These are phyloP conservation scores for Leptinotarsa juncta DNA, from an alignment of 2,888 invertebrate species.

Conservation along the genomic window DNA sequence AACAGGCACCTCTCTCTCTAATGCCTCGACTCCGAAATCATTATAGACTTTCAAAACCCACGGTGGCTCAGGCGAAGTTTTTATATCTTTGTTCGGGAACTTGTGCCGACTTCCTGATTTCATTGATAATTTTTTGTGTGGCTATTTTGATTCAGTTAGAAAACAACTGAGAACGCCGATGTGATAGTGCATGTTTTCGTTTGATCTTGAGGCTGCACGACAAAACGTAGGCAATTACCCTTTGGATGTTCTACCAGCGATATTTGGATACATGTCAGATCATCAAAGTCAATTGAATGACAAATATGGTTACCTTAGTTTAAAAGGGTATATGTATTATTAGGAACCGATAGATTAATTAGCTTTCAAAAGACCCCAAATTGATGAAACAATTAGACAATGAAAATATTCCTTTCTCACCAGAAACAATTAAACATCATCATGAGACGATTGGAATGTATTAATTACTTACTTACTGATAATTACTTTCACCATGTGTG, in stretches of 20 bases:
- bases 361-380: background rate
- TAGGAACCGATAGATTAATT: background rate
- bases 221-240: background rate
- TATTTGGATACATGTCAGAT: background rate
- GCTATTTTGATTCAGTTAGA: constrained; percentile 3
- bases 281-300: background rate
- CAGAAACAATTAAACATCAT: no score
- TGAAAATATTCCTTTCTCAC: no score
- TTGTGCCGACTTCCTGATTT: background rate
- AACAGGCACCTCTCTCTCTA: constrained; percentile 39
- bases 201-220: background rate
- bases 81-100: constrained; percentile 10
- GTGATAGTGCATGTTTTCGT: background rate
- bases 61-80: constrained; percentile 12
- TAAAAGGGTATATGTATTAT: background rate
- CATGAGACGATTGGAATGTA: no score
- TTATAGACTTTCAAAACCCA: constrained; percentile 40
- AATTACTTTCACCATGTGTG: no score
- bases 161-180: background rate
- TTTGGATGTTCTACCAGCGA: constrained; percentile 2
- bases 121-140: background rate
- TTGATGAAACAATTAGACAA: no score
- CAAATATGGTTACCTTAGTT: background rate
- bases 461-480: no score
- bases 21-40: constrained; percentile 41